Evolutionary conservation across 2,113 vertebrate species (phyloP).

Genomic region (Danionella cerebrum): DNA sequence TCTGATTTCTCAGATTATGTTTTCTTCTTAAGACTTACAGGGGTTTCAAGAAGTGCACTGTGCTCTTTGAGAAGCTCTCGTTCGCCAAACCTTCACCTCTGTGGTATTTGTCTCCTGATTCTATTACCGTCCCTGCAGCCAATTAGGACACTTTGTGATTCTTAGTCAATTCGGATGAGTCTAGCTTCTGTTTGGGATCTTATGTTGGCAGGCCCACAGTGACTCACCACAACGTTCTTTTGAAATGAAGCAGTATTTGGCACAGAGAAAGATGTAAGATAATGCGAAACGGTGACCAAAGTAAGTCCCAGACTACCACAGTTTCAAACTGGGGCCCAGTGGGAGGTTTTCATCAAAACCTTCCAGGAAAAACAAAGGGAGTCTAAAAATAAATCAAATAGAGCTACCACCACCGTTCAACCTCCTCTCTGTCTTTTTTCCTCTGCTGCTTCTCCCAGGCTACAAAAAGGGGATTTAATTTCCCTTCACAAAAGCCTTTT

Average conservation of each 20-base stretch:
- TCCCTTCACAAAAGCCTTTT: slow-evolving; percentile 19
- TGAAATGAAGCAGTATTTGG: slow-evolving; percentile 30
- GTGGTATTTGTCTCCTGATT: slow-evolving; percentile 27
- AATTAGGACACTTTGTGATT: slow-evolving; percentile 25
- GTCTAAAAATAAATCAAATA: slow-evolving; percentile 45
- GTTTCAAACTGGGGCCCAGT: slow-evolving; percentile 27
- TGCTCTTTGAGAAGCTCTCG: not conserved
- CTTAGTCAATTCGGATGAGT: slow-evolving; percentile 18
- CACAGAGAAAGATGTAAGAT: slow-evolving; percentile 29
- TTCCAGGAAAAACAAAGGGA: slow-evolving; percentile 41
- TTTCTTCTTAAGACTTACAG: not conserved
- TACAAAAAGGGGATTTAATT: slow-evolving; percentile 2
- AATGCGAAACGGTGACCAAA: slow-evolving; percentile 28
- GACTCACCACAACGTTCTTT: slow-evolving; percentile 22
- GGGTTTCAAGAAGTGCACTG: not conserved
- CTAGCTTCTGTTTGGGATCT: slow-evolving; percentile 25
- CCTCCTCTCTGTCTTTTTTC: slow-evolving; percentile 3
- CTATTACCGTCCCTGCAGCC: slow-evolving; percentile 16
- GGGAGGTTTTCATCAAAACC: slow-evolving; percentile 34
- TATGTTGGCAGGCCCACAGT: slow-evolving; percentile 28
- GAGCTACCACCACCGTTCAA: slow-evolving; percentile 29
- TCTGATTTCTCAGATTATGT: slow-evolving; percentile 19
- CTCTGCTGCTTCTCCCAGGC: slow-evolving; percentile 5
- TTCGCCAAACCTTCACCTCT: slow-evolving; percentile 20
- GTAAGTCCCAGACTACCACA: slow-evolving; percentile 35